Conservation (phyloP, 92 coral and sea anemone species). For the Phenganax subtilis region DNA sequence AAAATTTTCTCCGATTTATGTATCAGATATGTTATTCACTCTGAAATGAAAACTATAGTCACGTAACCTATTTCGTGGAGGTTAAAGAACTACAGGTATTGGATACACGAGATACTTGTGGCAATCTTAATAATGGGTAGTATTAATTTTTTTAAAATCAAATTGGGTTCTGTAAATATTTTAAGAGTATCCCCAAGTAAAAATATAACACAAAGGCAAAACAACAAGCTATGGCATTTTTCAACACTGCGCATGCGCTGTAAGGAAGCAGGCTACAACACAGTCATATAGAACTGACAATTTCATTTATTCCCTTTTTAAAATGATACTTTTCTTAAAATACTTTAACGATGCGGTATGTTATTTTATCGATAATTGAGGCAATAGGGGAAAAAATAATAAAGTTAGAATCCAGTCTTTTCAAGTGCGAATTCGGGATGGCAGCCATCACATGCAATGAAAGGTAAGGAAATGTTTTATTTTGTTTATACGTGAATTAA, state of each 20-base stretch:
- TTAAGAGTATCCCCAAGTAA: not conserved
- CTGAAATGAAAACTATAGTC: slow-evolving; percentile 12
- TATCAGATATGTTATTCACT: slow-evolving; percentile 15
- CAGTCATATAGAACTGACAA: too few relatives aligned
- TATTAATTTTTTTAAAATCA: not conserved
- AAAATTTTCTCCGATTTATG: not conserved
- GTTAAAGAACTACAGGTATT: not conserved
- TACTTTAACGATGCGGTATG: slow-evolving; percentile 1
- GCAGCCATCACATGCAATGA: slow-evolving; percentile 6
- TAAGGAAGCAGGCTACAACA: too few relatives aligned
- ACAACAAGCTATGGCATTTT: too few relatives aligned
- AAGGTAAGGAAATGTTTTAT: not conserved
- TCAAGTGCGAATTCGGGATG: not conserved
- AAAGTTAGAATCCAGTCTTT: not conserved
- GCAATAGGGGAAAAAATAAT: not conserved
- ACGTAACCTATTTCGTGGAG: slow-evolving; percentile 9
- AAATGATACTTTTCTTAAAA: not conserved
- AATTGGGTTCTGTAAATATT: slow-evolving; percentile 14
- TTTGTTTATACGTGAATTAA: not conserved
- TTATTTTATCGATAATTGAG: slow-evolving; percentile 5
- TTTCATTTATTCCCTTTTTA: not conserved
- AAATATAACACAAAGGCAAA: not conserved
- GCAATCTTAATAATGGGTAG: slow-evolving; percentile 7
- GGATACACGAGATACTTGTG: not conserved
- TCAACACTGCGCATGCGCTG: too few relatives aligned